phyloP scores from a whole-genome alignment of 2,888 invertebrate species.

The Acrobasis suavella region DNA sequence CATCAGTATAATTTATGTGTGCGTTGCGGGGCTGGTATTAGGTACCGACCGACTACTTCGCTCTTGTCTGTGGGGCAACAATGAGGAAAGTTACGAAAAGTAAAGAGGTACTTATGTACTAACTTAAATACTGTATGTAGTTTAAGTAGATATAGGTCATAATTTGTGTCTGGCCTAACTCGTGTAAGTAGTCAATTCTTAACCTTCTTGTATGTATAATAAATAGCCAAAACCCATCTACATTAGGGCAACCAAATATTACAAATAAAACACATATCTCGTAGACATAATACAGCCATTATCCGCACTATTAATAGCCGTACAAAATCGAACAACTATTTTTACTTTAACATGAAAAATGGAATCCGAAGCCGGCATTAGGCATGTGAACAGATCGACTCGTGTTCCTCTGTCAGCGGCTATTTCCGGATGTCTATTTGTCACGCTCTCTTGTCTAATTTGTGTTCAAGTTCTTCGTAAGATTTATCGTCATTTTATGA shows the following conservation, averaged over 20 bases:
- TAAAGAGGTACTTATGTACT: no score
- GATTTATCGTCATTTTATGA: slow-evolving; percentile 61
- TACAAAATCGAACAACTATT: slow-evolving; percentile 44
- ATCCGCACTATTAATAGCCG: slow-evolving; percentile 23
- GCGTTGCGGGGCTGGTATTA: no score
- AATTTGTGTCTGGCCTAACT: no score
- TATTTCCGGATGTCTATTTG: slow-evolving; percentile 75
- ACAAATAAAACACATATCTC: not conserved
- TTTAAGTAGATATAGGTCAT: no score
- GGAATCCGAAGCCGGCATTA: slow-evolving; percentile 63
- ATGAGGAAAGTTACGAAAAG: no score
- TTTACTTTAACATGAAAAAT: slow-evolving; percentile 78
- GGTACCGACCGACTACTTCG: no score
- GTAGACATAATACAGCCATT: slow-evolving; percentile 6
- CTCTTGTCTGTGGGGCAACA: no score
- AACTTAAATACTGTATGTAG: no score
- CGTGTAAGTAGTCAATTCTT: no score
- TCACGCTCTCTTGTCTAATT: slow-evolving; percentile 72
- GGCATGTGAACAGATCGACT: slow-evolving; percentile 66
- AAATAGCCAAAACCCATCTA: not conserved
- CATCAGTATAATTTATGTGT: not conserved
- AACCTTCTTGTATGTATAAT: no score
- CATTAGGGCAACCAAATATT: not conserved
- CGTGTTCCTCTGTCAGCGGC: slow-evolving; percentile 72
- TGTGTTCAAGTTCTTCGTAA: slow-evolving; percentile 70